Evolutionary conservation across 2,113 vertebrate species (phyloP).

Genomic region (Narcine bancroftii): DNA sequence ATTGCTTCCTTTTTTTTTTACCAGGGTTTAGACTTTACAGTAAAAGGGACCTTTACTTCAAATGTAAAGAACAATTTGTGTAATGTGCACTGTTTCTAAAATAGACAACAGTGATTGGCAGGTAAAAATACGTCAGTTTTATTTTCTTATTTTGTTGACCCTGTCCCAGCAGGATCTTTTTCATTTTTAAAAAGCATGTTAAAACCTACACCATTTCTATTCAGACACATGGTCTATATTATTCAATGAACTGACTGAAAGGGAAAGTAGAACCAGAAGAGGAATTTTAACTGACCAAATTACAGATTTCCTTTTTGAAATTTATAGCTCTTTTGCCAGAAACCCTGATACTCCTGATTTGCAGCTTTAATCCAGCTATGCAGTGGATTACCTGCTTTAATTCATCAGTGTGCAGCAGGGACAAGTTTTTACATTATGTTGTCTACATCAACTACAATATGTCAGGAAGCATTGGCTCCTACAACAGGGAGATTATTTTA

Average conservation of each 20-base stretch:
- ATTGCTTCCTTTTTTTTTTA: slow-evolving; percentile 1
- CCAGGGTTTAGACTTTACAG: background rate
- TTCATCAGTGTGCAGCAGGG: no score
- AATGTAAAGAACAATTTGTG: background rate
- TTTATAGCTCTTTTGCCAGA: background rate
- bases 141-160: background rate
- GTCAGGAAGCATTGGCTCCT: no score
- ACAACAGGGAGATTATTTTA: no score
- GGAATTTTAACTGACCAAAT: background rate
- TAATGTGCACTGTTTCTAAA: background rate
- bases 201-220: background rate
- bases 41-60: background rate
- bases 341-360: no score
- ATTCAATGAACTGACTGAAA: background rate
- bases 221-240: background rate
- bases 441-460: no score
- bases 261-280: background rate
- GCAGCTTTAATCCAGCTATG: no score
- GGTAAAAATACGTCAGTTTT: background rate
- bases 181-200: background rate
- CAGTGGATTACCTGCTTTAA: no score
- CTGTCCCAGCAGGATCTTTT: background rate
- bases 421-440: no score
- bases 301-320: background rate
- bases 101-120: background rate